A percentile compares a stretch with the other conserved stretches of the same genome.
These are phyloP conservation scores for Lathamus discolor DNA, from an alignment of 2,113 vertebrate species.

Conservation along the genomic window DNA sequence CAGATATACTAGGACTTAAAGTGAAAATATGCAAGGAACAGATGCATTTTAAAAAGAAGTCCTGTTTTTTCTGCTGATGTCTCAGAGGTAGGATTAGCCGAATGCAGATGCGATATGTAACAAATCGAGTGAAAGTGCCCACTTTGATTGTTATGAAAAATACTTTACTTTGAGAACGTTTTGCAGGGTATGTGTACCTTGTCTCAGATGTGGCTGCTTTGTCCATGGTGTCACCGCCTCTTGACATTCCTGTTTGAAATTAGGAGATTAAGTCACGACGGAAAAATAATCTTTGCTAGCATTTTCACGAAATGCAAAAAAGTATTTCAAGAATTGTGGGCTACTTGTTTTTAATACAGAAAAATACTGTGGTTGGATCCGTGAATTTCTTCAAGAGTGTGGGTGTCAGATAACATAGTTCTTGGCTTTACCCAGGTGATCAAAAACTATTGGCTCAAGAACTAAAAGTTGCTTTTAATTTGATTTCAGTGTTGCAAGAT, in stretches of 20 bases:
- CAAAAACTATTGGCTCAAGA: not conserved
- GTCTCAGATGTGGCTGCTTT: not conserved
- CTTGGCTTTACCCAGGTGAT: not conserved
- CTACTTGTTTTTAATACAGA: not conserved
- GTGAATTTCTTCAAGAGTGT: not conserved
- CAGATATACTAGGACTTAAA: not conserved
- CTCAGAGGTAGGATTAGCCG: not conserved
- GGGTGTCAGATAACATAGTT: not conserved
- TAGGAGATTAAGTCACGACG: not conserved
- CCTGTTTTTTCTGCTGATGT: not conserved
- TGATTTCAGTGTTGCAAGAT: not conserved
- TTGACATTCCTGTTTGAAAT: not conserved
- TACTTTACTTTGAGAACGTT: not conserved
- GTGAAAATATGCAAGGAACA: conserved; percentile 36
- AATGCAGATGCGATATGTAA: conserved; percentile 14
- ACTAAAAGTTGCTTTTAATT: not conserved
- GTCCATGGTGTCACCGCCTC: not conserved
- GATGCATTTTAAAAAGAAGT: not conserved
- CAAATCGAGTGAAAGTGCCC: not conserved
- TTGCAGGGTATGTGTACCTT: not conserved
- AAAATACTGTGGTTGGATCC: not conserved
- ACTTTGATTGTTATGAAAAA: not conserved
- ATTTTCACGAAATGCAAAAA: not conserved
- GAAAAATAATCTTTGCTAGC: not conserved
- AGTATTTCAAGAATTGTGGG: not conserved